A percentile compares a stretch with the other conserved stretches of the same genome.
phyloP scores from a whole-genome alignment of 2,113 vertebrate species.

The Andinoacara biseriatus region DNA sequence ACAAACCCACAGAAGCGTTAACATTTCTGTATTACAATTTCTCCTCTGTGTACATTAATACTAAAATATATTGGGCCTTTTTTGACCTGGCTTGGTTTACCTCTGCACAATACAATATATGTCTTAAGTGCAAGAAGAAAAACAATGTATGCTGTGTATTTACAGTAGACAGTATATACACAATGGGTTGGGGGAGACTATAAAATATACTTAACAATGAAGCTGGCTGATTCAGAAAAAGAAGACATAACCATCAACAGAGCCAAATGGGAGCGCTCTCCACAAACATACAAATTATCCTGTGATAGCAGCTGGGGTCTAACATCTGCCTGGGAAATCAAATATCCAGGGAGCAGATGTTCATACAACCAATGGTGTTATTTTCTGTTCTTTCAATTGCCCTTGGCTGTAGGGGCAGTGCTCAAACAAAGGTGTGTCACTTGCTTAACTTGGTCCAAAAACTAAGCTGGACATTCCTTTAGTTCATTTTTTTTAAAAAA shows the following conservation, averaged over 20 bases:
- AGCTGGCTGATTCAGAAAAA: conserved; percentile 53
- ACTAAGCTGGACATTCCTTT: neutral
- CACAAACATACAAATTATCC: conserved; percentile 93
- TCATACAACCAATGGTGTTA: conserved; percentile 89
- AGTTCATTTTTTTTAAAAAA: neutral
- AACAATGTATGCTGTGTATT: neutral
- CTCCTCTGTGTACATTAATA: no score
- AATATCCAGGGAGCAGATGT: conserved; percentile 93
- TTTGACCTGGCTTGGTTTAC: neutral
- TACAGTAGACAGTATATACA: neutral
- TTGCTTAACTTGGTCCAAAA: conserved; percentile 22
- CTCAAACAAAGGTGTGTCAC: conserved; percentile 53
- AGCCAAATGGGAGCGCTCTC: conserved; percentile 88
- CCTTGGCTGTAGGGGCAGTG: conserved; percentile 80
- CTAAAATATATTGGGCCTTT: no score
- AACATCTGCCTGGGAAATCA: conserved; percentile 96
- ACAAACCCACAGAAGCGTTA: neutral
- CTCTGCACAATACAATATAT: neutral
- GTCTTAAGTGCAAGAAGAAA: neutral
- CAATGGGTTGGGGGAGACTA: conserved; percentile 23
- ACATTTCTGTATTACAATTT: neutral
- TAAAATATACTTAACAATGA: conserved; percentile 56
- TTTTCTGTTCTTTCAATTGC: conserved; percentile 89
- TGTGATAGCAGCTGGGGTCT: conserved; percentile 94
- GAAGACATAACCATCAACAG: conserved; percentile 72